Conservation (phyloP, 2,113 vertebrate genomes). For the Psilopsiagon aurifrons region DNA sequence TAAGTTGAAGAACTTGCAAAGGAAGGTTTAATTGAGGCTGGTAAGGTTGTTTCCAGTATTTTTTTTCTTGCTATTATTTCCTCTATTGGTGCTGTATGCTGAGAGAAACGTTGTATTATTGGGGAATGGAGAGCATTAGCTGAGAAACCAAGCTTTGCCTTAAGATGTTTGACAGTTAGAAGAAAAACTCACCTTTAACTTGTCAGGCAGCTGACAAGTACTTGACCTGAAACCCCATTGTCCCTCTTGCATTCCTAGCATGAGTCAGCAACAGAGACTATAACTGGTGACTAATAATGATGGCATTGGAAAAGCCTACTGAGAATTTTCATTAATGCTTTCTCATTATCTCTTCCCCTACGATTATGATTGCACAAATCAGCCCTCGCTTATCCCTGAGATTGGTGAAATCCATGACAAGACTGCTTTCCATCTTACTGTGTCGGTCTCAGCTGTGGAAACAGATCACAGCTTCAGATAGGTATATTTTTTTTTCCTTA, state of each 20-base stretch:
- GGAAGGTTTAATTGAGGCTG: background rate
- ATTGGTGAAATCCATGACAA: background rate
- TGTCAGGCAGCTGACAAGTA: background rate
- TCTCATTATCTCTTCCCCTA: background rate
- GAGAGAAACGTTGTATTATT: background rate
- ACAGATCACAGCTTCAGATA: background rate
- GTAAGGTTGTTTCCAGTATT: background rate
- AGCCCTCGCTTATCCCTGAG: background rate
- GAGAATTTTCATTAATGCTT: conserved; percentile 1
- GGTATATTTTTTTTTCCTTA: background rate
- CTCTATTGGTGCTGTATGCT: background rate
- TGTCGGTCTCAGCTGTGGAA: background rate
- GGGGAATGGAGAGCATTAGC: background rate
- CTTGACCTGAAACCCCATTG: conserved; percentile 21
- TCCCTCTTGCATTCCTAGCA: background rate
- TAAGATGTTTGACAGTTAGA: background rate
- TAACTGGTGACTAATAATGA: background rate
- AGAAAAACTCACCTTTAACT: conserved; percentile 20
- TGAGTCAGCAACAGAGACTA: background rate
- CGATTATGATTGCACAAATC: background rate
- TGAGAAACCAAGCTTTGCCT: background rate
- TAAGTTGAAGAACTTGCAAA: background rate
- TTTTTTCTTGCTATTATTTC: background rate
- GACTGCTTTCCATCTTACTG: background rate
- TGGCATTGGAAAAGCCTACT: background rate